Evolutionary conservation across 2,113 vertebrate species (phyloP).

Genomic region (Tyrannus savana): DNA sequence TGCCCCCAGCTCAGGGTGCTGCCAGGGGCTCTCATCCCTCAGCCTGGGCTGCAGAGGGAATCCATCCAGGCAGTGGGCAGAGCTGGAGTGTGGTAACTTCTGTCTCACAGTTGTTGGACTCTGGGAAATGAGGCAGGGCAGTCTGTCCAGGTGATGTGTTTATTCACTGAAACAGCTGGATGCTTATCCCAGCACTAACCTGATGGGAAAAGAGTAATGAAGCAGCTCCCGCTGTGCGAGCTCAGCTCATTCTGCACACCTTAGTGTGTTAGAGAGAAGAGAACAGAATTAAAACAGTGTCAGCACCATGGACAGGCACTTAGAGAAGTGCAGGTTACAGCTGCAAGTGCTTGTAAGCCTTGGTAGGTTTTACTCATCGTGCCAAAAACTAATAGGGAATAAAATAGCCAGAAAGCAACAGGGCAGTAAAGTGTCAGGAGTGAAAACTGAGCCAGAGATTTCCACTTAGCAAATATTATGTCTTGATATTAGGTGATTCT

Average conservation of each 20-base stretch:
- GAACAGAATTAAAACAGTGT: neutral
- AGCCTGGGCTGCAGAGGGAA: neutral
- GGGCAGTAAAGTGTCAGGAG: neutral
- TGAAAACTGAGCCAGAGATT: neutral
- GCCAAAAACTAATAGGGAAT: neutral
- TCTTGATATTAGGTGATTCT: neutral
- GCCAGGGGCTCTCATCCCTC: accelerated
- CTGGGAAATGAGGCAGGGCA: neutral
- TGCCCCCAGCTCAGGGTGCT: neutral
- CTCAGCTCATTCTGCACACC: neutral
- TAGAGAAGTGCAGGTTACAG: neutral
- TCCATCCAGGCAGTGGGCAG: accelerated
- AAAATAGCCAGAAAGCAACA: neutral
- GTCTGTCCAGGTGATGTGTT: neutral
- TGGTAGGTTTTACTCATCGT: neutral
- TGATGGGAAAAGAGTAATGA: neutral
- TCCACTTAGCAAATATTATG: neutral
- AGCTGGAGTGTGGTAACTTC: neutral
- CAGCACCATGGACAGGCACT: neutral
- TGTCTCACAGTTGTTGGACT: neutral
- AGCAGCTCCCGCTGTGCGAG: neutral
- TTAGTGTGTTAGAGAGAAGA: neutral
- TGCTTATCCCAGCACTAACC: neutral
- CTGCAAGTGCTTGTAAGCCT: neutral
- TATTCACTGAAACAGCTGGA: neutral